Evolutionary conservation across 2,113 vertebrate genomes (phyloP).

Genomic region (Elgaria multicarinata): DNA sequence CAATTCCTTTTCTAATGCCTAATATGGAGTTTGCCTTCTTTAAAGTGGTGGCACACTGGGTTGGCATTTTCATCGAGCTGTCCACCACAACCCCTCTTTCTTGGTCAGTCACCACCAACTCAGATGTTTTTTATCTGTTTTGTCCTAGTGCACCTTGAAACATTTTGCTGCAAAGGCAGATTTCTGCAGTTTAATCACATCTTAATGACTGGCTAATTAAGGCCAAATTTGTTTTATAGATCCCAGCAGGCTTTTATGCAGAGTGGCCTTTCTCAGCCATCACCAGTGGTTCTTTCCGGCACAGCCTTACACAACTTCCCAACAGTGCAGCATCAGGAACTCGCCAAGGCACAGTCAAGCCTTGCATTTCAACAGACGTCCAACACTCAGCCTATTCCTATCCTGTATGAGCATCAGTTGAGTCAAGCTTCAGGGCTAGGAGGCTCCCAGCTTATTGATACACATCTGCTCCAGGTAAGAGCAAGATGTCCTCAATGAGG

Average conservation of each 20-base stretch:
- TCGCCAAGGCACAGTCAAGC: constrained; percentile 93
- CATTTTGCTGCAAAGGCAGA: background rate
- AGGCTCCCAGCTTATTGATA: constrained; percentile 95
- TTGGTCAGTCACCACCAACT: too few relatives aligned
- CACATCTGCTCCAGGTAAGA: constrained; percentile 93
- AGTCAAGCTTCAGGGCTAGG: constrained; percentile 94
- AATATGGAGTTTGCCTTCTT: too few relatives aligned
- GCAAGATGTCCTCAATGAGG: background rate
- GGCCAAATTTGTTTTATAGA: constrained; percentile 71
- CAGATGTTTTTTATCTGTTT: background rate
- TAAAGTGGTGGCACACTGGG: too few relatives aligned
- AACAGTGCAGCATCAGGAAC: constrained; percentile 91
- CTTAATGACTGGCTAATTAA: background rate
- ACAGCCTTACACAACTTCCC: constrained; percentile 94
- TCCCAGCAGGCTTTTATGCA: constrained; percentile 99
- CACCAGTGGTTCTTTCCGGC: constrained; percentile 92
- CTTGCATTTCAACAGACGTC: constrained; percentile 97
- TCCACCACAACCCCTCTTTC: too few relatives aligned
- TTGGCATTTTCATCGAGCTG: too few relatives aligned
- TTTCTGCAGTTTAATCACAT: constrained; percentile 10
- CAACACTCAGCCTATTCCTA: constrained; percentile 95
- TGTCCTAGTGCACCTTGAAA: background rate
- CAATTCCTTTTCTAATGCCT: too few relatives aligned
- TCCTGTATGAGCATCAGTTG: constrained; percentile 94
- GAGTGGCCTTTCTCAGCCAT: constrained; percentile 93